These are phyloP conservation scores for Anser cygnoides DNA, from an alignment of 2,113 vertebrate genomes.

Conservation along the genomic window DNA sequence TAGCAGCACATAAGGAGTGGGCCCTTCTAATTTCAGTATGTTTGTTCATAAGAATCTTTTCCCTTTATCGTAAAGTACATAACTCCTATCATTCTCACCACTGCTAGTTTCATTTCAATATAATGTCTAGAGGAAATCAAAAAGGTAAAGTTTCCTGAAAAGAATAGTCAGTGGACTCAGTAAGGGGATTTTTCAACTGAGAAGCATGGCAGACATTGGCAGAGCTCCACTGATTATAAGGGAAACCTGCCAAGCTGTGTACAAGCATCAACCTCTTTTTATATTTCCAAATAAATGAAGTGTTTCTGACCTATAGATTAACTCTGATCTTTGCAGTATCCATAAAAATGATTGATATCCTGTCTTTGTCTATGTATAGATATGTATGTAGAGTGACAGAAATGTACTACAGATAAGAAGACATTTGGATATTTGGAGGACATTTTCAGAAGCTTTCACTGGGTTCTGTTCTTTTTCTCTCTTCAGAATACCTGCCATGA, in stretches of 20 bases:
- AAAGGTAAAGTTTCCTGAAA: background rate
- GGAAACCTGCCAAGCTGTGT: background rate
- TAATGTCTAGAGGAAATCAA: background rate
- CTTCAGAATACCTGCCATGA: background rate
- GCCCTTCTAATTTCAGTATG: background rate
- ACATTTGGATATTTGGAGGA: background rate
- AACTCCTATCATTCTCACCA: background rate
- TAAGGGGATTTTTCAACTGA: background rate
- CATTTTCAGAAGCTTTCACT: background rate
- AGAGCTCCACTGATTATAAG: background rate
- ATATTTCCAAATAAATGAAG: constrained; percentile 22
- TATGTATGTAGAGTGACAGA: background rate
- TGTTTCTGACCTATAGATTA: background rate
- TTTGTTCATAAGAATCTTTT: background rate
- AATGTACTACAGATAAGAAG: background rate
- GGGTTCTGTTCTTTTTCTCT: background rate
- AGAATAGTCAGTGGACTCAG: background rate
- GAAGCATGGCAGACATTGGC: background rate
- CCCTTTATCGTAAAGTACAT: background rate
- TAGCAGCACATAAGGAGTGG: background rate
- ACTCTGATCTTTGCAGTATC: background rate
- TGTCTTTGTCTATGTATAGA: background rate
- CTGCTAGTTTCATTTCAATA: background rate
- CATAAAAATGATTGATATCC: background rate
- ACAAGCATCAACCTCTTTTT: background rate